These are phyloP conservation scores for Reticulitermes speratus DNA, from an alignment of 1,140 invertebrate genomes.

Conservation along the genomic window DNA sequence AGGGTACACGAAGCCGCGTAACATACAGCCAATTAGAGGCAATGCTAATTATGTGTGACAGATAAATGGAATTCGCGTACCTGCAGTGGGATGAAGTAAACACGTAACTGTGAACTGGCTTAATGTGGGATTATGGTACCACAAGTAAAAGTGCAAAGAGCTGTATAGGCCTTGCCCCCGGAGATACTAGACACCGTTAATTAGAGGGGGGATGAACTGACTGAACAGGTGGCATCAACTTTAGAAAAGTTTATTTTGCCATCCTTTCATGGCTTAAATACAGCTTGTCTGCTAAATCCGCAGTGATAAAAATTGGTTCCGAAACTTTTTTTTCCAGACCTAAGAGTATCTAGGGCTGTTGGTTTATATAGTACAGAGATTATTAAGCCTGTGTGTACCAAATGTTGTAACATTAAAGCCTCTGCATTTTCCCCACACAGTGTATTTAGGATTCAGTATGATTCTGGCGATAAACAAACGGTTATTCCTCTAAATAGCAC, in stretches of 20 bases:
- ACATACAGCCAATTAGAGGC: background rate
- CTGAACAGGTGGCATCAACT: background rate
- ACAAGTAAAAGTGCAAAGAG: constrained; percentile 29
- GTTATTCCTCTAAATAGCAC: too few species aligned
- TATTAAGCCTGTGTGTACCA: too few species aligned
- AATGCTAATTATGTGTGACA: constrained; percentile 25
- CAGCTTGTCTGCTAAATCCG: background rate
- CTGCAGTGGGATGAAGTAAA: background rate
- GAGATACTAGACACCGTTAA: background rate
- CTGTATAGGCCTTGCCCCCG: background rate
- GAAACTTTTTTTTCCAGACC: too few species aligned
- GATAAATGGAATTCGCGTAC: constrained; percentile 23
- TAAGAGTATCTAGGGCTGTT: too few species aligned
- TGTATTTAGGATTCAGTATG: too few species aligned
- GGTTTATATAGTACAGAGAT: too few species aligned
- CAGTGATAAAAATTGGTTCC: too few species aligned
- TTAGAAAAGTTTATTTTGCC: background rate
- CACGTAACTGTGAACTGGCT: background rate
- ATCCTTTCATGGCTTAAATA: background rate
- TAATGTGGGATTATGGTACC: constrained; percentile 22
- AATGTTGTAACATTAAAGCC: too few species aligned
- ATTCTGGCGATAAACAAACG: too few species aligned
- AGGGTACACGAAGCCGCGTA: background rate
- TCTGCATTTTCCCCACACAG: too few species aligned
- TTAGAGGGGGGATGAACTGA: background rate